Base-by-base conservation (phyloP, 2,113 vertebrate genomes). In the mouse (Mus musculus) region DNA sequence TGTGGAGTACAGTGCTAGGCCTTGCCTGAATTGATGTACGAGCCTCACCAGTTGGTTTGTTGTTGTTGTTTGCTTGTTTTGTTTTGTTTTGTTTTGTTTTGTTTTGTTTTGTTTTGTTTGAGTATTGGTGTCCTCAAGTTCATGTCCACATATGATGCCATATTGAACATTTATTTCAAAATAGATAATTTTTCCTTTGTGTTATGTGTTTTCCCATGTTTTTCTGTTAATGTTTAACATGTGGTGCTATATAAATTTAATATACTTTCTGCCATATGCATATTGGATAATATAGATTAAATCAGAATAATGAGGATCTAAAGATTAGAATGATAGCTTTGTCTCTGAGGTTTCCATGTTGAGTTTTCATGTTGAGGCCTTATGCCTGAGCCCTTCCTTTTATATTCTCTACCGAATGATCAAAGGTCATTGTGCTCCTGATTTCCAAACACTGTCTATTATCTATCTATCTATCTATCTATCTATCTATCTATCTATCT, bases 211-310 rank as follows among this genome's bases (percentile, higher is more conserved):
- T n/a, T 22, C 8, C 17, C 17, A 71, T 89, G 5, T 5, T 20
- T 75, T 93, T 39, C 22, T 5, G 54, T 72, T 89, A 28, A 73
- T 77, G 80, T 54, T 93, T 89, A 93, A 82, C 22, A 52, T 90
- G 8, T 80, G 49, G 26, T 80, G 59, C 7, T 36, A 5, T 49
- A 20, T 4, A 91, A 67, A 73, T 78, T 71, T 65, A 54, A 49
- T 4, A 54, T 93, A 89, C 94, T 65, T 46, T 89, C 28, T 89
- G 33, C 78, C 33, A 72, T 71, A 30, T 61, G 24, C 7, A 69
- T 81, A 20, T 69, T 93, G n/a, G 82, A 46, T 89, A 94, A 89
- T 14, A 49, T 46, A 17, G 12, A 56, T 86, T 87, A 82, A 95
- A 36, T 69, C 16, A 65, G 75, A 16, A 65, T 59, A 88, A 33